Evolutionary conservation across 2,888 invertebrate genomes (phyloP), one percentile per base, ranked within the genome.

Genomic region (Phanerotoma sp.): DNA sequence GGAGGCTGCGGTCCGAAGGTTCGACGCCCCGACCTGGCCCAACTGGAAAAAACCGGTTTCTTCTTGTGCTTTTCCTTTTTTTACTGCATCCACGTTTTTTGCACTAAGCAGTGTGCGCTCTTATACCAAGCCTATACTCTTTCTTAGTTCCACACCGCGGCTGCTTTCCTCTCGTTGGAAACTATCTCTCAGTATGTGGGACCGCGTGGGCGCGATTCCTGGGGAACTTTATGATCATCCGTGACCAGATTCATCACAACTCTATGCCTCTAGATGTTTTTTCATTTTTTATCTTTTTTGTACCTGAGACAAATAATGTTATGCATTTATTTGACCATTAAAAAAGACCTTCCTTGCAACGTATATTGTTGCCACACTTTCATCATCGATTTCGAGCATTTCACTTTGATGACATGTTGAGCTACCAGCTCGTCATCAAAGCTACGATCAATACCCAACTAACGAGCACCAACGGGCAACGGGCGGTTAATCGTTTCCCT

Each of bases 21-120:
- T 77, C 77, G 77, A 75, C 77, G 77, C 77, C 77, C 77, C 76
- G 77, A 77, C 77, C 77, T 77, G 77, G 77, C 75, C 75, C 77
- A 75, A 75, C 74, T 75, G 77, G 76, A 77, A 77, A 77, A 77
- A 77, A 77, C 77, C 77, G 77, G 77, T 77, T 77, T 75, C 74
- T 75, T 75, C 73, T 37, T 64, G 67, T 72, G 70, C 69, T 70
- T 74, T 73, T 73, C 73, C 67, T 59, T 61, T 61, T 57, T 51
- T 57, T 56, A 28, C 49, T 30, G 49, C 49, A 51, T 51, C 56
- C 50, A 58, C 54, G 73, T 70, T 73, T 74, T 74, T 75, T 74
- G 71, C 71, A 65, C 67, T 66, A n/a, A 22, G 40, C 47, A 25
- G 5, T 9, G 51, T n/a, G n/a, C 58, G 49, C 61, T 45, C 56